phyloP scores from a whole-genome alignment of 2,797 vertebrate genomes.

The Phoeniculus purpureus region DNA sequence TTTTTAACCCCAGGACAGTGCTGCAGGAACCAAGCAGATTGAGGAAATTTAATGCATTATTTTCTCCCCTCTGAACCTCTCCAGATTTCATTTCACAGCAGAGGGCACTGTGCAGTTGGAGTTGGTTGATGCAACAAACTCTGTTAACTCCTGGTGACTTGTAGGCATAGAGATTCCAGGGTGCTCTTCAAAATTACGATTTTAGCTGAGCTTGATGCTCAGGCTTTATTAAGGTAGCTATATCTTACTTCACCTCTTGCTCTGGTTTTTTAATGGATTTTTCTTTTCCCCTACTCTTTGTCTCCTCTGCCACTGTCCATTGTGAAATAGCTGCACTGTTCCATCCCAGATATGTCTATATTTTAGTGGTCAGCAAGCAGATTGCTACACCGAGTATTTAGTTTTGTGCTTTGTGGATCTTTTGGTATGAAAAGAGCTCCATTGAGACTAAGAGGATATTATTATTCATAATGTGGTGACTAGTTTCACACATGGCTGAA shows the following conservation, averaged over 20 bases:
- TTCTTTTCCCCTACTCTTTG: slow-evolving; percentile 7
- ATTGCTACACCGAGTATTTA: slow-evolving; percentile 31
- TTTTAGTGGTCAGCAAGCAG: slow-evolving; percentile 27
- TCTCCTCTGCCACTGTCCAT: not conserved
- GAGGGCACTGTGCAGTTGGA: slow-evolving; percentile 55
- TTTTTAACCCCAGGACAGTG: not conserved
- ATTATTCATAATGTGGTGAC: slow-evolving; percentile 67
- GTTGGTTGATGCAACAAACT: not conserved
- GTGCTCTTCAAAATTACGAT: not conserved
- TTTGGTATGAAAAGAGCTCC: slow-evolving; percentile 46
- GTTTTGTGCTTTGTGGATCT: slow-evolving; percentile 38
- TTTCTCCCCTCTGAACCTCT: not conserved
- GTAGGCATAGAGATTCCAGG: not conserved
- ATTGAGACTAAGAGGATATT: slow-evolving; percentile 64
- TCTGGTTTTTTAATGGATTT: not conserved
- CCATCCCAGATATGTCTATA: slow-evolving; percentile 1
- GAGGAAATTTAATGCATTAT: not conserved
- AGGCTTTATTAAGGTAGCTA: slow-evolving; percentile 10
- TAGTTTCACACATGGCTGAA: slow-evolving; percentile 66
- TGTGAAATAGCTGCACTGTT: not conserved
- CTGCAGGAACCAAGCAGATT: not conserved
- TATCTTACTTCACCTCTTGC: slow-evolving; percentile 2
- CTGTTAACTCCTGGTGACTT: not conserved
- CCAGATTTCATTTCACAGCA: not conserved
- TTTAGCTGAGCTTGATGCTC: not conserved